Base-by-base conservation (phyloP, 2,888 invertebrate species). In the Sarcophaga subvicina region DNA sequence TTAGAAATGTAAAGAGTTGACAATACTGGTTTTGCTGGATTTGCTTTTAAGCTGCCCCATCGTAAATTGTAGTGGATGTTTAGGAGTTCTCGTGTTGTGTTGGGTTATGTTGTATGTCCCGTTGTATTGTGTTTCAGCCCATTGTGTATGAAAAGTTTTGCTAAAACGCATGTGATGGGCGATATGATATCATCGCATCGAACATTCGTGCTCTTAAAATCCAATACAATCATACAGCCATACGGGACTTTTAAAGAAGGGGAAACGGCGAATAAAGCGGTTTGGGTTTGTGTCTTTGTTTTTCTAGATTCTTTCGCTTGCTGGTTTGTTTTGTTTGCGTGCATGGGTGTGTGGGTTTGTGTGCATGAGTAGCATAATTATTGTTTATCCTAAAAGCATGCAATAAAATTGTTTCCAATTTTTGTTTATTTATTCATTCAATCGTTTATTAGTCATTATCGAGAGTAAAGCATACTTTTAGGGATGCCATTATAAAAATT, bases 341-440 rank as follows among this genome's bases (percentile, higher is more conserved):
- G n/a, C n/a, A 3, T 20, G 60, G 22, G 22, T 66, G 59, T 64
- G 80, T 80, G 73, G 73, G 14, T 70, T 3, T 27, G 59, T 49
- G 37, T 71, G 54, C 75, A 84, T 80, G 80, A 77, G 14, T 70
- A 63, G 69, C 66, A 71, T 69, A 82, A 73, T 70, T 82, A 75
- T 81, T 81, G 11, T 75, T 75, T 17, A 72, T 59, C 85, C 85
- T 85, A 70, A 85, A 81, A 81, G 78, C 47, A 82, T 75, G 69
- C 64, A 73, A 73, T 70, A 62, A 49, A 67, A 22, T 63, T 73
- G 64, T 63, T 69, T 54, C 22, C 14, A 17, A 64, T 70, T 27
- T 78, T 85, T 82, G 63, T 85, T 81, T 63, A 73, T 70, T 67
- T 75, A 71, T 73, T 78, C 59, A 70, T n/a, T 70, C n/a, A 49